A percentile compares a stretch with the other conserved stretches of the same genome.
These are phyloP conservation scores for Pao palembangensis DNA, from an alignment of 2,113 vertebrate genomes.

Conservation along the genomic window DNA sequence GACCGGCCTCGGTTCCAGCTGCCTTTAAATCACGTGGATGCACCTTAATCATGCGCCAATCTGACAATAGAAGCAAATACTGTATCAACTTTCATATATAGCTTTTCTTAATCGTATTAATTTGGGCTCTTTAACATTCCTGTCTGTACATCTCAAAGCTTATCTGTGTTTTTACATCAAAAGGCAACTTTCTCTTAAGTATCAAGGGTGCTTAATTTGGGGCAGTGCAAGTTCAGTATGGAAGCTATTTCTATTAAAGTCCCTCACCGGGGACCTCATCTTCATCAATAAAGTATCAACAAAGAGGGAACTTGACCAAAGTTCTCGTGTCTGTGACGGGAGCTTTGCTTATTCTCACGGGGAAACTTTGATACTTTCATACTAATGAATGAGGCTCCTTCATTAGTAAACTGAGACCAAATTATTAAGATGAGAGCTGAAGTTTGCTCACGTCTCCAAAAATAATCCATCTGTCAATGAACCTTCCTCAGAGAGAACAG, in stretches of 20 bases:
- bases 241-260: slow-evolving; percentile 15
- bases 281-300: slow-evolving; percentile 11
- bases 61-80: background rate
- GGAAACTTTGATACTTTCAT: too few species aligned
- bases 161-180: slow-evolving; percentile 65
- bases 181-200: slow-evolving; percentile 56
- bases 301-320: background rate
- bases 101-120: background rate
- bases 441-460: too few species aligned
- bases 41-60: slow-evolving; percentile 16
- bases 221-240: slow-evolving; percentile 55
- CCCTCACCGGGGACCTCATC: slow-evolving; percentile 21
- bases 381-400: too few species aligned
- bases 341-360: too few species aligned
- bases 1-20: slow-evolving; percentile 28
- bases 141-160: slow-evolving; percentile 71
- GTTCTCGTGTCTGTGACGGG: too few species aligned
- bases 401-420: too few species aligned
- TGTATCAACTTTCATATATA: slow-evolving; percentile 15
- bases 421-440: too few species aligned
- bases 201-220: slow-evolving; percentile 60
- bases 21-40: slow-evolving; percentile 25
- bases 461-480: too few species aligned
- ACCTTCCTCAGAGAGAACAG: too few species aligned
- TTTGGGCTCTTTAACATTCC: slow-evolving; percentile 38